These are phyloP conservation scores for Camelus bactrianus DNA, from an alignment of 2,113 vertebrate species.

Conservation along the genomic window DNA sequence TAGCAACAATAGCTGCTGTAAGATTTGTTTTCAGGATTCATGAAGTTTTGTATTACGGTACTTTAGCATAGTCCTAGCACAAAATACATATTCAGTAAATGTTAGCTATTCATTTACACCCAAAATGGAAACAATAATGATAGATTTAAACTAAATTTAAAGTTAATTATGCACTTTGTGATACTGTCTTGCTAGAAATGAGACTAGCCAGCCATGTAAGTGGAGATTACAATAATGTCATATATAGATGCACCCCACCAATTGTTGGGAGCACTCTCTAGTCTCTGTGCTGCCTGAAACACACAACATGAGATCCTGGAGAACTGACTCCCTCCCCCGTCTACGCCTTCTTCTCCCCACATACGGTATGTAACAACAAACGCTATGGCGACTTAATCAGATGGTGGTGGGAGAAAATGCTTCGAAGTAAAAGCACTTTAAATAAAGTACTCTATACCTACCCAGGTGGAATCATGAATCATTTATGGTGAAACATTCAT, in stretches of 20 bases:
- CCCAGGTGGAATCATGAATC: not conserved
- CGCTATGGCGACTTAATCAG: not conserved
- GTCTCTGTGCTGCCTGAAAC: not conserved
- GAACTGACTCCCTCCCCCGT: not conserved
- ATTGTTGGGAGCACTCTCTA: accelerated
- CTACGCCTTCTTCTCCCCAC: too few species aligned
- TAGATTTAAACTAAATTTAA: not conserved
- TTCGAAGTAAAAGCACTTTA: not conserved
- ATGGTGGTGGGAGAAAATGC: not conserved
- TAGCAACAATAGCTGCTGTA: accelerated
- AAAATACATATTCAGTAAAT: not conserved
- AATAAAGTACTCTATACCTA: not conserved
- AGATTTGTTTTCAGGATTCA: not conserved
- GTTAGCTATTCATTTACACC: not conserved
- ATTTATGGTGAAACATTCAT: not conserved
- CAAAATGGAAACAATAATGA: not conserved
- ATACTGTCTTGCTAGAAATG: not conserved
- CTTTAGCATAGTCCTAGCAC: not conserved
- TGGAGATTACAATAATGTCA: not conserved
- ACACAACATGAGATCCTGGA: accelerated
- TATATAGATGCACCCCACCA: accelerated
- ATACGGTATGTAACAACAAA: accelerated
- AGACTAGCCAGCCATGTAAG: not conserved
- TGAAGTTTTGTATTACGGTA: not conserved
- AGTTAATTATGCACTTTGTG: not conserved